A percentile compares a stretch with the other conserved stretches of the same genome.
Evolutionary conservation across 35 echinoderm and acorn worm species (phyloP).

Genomic region (Apostichopus californicus): DNA sequence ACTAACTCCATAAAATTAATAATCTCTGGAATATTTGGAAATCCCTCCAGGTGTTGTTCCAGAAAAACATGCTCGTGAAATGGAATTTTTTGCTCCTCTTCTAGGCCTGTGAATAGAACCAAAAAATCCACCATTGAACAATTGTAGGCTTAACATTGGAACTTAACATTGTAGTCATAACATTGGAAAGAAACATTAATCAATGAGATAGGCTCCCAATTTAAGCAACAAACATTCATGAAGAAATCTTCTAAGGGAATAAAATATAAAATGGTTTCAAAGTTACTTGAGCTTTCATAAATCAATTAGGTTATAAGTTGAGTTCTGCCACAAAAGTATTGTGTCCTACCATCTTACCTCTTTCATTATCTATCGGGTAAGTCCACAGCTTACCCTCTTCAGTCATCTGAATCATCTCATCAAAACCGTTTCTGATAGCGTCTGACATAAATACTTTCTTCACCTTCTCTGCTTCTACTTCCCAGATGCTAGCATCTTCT

Average conservation of each 20-base stretch:
- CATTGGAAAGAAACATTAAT: too few species aligned
- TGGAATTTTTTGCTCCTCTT: conserved; percentile 75
- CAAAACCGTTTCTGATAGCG: conserved; percentile 81
- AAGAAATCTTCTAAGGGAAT: too few species aligned
- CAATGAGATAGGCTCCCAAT: background rate
- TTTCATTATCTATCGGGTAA: conserved; percentile 96
- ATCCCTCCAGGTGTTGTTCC: conserved; percentile 73
- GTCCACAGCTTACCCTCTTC: conserved; percentile 95
- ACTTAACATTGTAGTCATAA: too few species aligned
- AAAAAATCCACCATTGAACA: background rate
- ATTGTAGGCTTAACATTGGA: too few species aligned
- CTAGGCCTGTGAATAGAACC: conserved; percentile 66
- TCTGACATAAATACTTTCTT: conserved; percentile 17
- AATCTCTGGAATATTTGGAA: conserved; percentile 70
- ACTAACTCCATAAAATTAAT: conserved; percentile 95
- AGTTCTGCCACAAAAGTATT: background rate
- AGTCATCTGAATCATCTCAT: conserved; percentile 87
- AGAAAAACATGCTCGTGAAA: conserved; percentile 95
- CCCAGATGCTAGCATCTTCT: conserved; percentile 72
- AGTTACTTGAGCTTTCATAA: too few species aligned
- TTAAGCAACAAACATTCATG: background rate
- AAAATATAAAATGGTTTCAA: too few species aligned
- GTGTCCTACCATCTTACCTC: conserved; percentile 55
- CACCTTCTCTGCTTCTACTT: conserved; percentile 72
- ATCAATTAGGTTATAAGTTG: background rate